Conservation (phyloP, 2,797 vertebrate species). For the Chelonia mydas region DNA sequence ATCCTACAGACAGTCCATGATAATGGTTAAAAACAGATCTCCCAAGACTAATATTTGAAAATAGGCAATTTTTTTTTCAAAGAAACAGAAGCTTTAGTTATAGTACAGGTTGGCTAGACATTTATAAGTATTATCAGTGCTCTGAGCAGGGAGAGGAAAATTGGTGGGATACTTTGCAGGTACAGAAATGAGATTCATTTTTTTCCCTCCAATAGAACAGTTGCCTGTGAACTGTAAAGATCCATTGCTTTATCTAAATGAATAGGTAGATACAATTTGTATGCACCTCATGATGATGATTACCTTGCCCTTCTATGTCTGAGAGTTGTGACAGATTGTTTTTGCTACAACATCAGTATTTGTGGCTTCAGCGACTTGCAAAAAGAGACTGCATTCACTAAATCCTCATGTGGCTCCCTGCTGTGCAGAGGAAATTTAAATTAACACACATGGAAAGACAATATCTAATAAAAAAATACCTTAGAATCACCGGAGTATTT, state of each 20-base stretch:
- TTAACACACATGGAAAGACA: neutral
- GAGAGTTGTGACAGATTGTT: constrained; percentile 11
- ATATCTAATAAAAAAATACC: neutral
- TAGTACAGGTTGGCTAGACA: neutral
- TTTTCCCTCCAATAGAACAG: neutral
- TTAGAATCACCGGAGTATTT: neutral
- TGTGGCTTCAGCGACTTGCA: constrained; percentile 15
- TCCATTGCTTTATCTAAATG: constrained; percentile 45
- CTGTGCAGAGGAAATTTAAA: neutral
- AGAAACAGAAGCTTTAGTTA: neutral
- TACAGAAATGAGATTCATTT: constrained; percentile 34
- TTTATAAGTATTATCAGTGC: neutral
- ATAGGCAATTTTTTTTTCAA: constrained; percentile 11
- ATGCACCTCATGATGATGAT: constrained; percentile 35
- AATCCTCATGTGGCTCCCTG: neutral
- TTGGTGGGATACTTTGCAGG: constrained; percentile 22
- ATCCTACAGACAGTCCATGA: neutral
- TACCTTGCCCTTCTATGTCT: constrained; percentile 14
- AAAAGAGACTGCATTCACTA: fast-evolving
- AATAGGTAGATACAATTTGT: constrained; percentile 34
- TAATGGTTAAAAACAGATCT: neutral
- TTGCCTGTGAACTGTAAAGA: neutral
- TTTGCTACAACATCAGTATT: neutral
- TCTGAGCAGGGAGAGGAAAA: neutral
- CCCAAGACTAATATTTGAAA: constrained; percentile 15